A percentile compares a stretch with the other conserved stretches of the same genome.
phyloP scores from a whole-genome alignment of 2,888 invertebrate species.

The Scelioninae gen. 1 region DNA sequence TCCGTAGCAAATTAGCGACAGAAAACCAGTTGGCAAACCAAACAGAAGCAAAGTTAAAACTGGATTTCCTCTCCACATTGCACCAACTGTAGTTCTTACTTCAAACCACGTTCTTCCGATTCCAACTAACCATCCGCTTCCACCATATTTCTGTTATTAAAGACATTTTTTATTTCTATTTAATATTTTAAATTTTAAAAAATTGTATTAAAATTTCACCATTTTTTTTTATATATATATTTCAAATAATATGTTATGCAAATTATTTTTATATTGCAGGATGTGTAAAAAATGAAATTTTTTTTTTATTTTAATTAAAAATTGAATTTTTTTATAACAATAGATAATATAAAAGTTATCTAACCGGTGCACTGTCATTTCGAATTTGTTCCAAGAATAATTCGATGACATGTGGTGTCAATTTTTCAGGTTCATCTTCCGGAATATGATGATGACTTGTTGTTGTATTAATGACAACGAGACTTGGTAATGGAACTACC shows the following conservation, averaged over 20 bases:
- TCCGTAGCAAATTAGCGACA: conserved; percentile 97
- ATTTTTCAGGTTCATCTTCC: conserved; percentile 91
- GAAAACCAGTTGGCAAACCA: conserved; percentile 96
- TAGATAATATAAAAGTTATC: conserved; percentile 15
- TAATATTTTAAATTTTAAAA: conserved; percentile 13
- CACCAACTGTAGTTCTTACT: conserved; percentile 90
- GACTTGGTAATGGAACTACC: conserved; percentile 91
- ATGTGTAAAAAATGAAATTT: too few relatives aligned
- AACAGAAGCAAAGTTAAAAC: conserved; percentile 96
- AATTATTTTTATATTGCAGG: background rate
- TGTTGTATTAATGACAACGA: conserved; percentile 95
- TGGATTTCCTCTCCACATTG: conserved; percentile 97
- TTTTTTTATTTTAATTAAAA: too few relatives aligned
- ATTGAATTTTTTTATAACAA: too few relatives aligned
- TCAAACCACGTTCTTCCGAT: conserved; percentile 93
- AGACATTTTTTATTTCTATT: too few relatives aligned
- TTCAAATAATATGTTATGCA: too few relatives aligned
- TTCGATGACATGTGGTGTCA: conserved; percentile 91
- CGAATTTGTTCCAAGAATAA: conserved; percentile 91
- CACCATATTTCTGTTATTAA: conserved; percentile 90
- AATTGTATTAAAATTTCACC: background rate
- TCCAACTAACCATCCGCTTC: conserved; percentile 91
- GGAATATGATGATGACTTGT: conserved; percentile 97
- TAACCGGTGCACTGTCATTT: conserved; percentile 91
- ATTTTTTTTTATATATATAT: too few relatives aligned